phyloP scores from a whole-genome alignment of 1,140 invertebrate species.

The Drosophila busckii region DNA sequence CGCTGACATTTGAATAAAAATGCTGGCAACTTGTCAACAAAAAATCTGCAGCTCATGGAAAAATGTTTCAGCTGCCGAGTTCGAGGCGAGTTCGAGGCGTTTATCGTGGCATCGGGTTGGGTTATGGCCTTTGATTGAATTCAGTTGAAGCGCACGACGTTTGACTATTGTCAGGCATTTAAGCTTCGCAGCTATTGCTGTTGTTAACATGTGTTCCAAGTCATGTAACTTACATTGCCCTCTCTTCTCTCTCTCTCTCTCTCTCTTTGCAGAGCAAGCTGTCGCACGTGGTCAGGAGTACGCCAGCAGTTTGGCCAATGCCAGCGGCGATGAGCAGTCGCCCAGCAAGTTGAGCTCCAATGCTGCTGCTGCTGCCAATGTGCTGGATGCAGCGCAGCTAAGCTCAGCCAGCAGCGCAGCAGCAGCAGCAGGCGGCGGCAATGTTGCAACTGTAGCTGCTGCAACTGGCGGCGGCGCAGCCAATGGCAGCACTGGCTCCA shows the following conservation, averaged over 20 bases:
- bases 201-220: conserved; percentile 44
- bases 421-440: conserved; percentile 21
- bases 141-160: conserved; percentile 14
- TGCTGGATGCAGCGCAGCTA: background rate
- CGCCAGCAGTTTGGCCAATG: conserved; percentile 57
- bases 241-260: background rate
- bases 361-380: background rate
- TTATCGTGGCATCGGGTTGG: conserved; percentile 45
- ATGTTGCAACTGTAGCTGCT: conserved; percentile 22
- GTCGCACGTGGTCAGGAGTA: conserved; percentile 69
- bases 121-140: conserved; percentile 12
- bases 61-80: conserved; percentile 66
- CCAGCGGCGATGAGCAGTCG: conserved; percentile 66
- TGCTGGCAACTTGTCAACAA: conserved; percentile 63
- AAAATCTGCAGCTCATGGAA: conserved; percentile 61
- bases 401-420: conserved; percentile 1
- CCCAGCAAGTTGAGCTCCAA: conserved; percentile 49
- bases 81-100: too few species aligned
- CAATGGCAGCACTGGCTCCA: conserved; percentile 16
- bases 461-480: conserved; percentile 13
- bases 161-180: conserved; percentile 48
- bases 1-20: conserved; percentile 68
- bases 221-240: background rate
- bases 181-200: background rate
- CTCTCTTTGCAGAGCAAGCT: conserved; percentile 57